These are phyloP conservation scores for Echinometra lucunter DNA, from an alignment of 53 echinoderm and acorn worm species.

Conservation along the genomic window DNA sequence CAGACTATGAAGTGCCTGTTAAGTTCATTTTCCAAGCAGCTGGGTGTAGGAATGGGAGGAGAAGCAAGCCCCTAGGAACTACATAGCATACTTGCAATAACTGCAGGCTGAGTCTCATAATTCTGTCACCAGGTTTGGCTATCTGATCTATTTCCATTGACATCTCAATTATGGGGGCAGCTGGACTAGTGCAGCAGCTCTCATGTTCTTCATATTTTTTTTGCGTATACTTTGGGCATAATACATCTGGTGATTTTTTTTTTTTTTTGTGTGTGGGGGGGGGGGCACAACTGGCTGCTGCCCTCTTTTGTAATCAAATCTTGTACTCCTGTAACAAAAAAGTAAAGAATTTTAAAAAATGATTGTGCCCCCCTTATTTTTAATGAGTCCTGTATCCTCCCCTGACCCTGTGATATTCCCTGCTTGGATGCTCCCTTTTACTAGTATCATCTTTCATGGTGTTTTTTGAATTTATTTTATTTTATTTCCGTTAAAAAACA, in stretches of 20 bases:
- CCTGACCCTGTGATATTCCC: too few relatives aligned
- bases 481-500: too few relatives aligned
- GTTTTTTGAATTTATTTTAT: too few relatives aligned
- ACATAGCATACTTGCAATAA: conserved; percentile 30
- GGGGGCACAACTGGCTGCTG: too few relatives aligned
- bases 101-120: background rate
- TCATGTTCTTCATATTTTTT: background rate
- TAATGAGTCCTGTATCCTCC: too few relatives aligned
- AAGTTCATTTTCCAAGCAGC: conserved; percentile 3
- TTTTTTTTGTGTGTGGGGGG: background rate
- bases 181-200: background rate
- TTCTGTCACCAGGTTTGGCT: conserved; percentile 20
- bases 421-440: too few relatives aligned
- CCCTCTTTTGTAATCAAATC: too few relatives aligned
- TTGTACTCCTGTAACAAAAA: too few relatives aligned
- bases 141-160: background rate
- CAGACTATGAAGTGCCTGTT: conserved; percentile 21
- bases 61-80: background rate
- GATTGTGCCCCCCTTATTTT: too few relatives aligned
- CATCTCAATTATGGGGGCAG: background rate
- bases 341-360: too few relatives aligned
- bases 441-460: too few relatives aligned
- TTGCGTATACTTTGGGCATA: background rate
- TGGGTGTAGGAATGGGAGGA: conserved; percentile 10
- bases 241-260: too few relatives aligned